A percentile compares a stretch with the other conserved stretches of the same genome.
Evolutionary conservation across 1,140 invertebrate genomes (phyloP).

Genomic region (Trachymyrmex septentrionalis): DNA sequence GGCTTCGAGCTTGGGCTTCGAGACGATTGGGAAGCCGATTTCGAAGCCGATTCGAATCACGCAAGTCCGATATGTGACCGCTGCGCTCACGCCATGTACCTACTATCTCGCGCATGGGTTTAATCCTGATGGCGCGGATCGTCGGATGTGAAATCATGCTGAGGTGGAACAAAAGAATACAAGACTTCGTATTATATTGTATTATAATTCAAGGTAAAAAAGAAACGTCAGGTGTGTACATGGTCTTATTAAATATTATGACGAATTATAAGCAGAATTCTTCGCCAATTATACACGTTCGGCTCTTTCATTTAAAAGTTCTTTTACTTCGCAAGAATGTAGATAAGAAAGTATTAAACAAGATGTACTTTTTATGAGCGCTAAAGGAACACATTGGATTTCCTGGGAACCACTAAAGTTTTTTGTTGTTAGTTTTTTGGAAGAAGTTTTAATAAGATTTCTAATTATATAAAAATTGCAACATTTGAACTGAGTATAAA

Average conservation of each 20-base stretch:
- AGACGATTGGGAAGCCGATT: conserved; percentile 65
- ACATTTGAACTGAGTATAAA: no score
- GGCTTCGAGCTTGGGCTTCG: not conserved
- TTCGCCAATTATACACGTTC: not conserved
- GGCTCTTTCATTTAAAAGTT: not conserved
- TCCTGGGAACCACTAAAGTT: no score
- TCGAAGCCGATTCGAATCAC: conserved; percentile 40
- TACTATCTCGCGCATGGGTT: conserved; percentile 33
- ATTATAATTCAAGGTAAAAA: not conserved
- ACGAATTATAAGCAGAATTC: not conserved
- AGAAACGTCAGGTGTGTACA: not conserved
- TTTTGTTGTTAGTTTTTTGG: no score
- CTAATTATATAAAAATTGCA: no score
- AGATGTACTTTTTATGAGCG: no score
- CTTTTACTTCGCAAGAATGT: not conserved
- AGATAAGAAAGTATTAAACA: not conserved
- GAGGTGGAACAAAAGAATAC: conserved; percentile 25
- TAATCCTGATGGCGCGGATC: conserved; percentile 10
- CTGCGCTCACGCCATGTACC: conserved; percentile 27
- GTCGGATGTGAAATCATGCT: conserved; percentile 21
- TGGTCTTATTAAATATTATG: not conserved
- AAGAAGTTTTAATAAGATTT: no score
- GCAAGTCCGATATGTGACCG: conserved; percentile 21
- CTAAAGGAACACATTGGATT: no score
- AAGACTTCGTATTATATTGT: conserved; percentile 4